Base-by-base conservation (phyloP, 2,113 vertebrate species). In the Mirza zaza region DNA sequence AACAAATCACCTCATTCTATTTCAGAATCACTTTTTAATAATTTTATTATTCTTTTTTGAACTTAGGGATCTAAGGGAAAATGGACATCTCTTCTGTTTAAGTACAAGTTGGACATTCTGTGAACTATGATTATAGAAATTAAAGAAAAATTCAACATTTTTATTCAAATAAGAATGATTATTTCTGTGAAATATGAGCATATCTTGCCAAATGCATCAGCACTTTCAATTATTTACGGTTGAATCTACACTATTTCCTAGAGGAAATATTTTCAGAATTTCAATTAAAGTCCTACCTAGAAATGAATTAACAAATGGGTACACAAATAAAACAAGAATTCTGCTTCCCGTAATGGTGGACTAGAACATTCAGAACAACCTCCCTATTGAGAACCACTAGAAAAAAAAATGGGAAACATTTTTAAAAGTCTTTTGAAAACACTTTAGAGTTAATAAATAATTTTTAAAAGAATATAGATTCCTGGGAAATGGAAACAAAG, bases 31-130 rank as follows among this genome's bases (percentile, higher is more conserved):
- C 4, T 68, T 96, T 65, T 27, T 50, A 36, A 48, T 86, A 32
- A 95, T 52, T 79, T 86, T 88, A 86, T 82, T 80, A 77, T 82
- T 57, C 57, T 81, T 65, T 92, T 88, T 8, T 45, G 50, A 86
- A 27, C 36, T 94, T 48, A 82, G 17, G 36, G 10, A 67, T 65
- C 3, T 52, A 8, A 70, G 13, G 0, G 17, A 17, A 84, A 15
- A 29, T 61, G 36, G 45, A 59, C 71, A 89, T 42, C 10, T n/a
- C 20, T 90, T 71, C 29, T 52, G 1, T 75, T 86, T 95, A 95
- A 48, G 34, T 70, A 42, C n/a, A 25, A 59, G 9, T 29, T 71
- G 9, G 9, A 39, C 6, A 18, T 6, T 32, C 29, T 83, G 45
- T 73, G 42, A 90, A 68, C 50, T 83, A 73, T 36, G 15, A 85